These are phyloP conservation scores for Lutraria lutraria DNA, from an alignment of 2,888 invertebrate species.

Conservation along the genomic window DNA sequence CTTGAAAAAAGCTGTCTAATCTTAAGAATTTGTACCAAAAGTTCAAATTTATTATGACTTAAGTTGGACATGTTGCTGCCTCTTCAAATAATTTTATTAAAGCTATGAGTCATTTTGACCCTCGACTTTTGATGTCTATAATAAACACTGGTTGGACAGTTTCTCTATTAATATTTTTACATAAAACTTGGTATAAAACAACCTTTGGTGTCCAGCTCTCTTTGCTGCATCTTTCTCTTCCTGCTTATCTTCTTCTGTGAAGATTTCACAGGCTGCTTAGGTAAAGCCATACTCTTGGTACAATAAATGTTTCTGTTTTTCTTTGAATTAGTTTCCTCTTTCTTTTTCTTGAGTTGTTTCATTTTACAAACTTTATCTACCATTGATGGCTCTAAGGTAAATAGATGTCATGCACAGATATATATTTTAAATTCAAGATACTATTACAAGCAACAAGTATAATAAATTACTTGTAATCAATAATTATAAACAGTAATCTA, in stretches of 20 bases:
- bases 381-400: slow-evolving; percentile 31
- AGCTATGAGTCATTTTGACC: no score
- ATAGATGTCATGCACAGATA: neutral
- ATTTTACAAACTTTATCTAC: slow-evolving; percentile 41
- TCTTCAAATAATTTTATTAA: no score
- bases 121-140: no score
- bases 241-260: slow-evolving; percentile 43
- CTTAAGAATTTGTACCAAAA: no score
- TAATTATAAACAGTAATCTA: no score
- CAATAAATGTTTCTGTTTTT: slow-evolving; percentile 12
- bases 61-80: no score
- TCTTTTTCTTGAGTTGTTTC: slow-evolving; percentile 35
- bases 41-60: no score
- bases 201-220: slow-evolving; percentile 64
- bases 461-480: no score
- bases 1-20: no score
- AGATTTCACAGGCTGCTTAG: slow-evolving; percentile 20
- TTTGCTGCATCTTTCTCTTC: slow-evolving; percentile 62
- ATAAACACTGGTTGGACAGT: no score
- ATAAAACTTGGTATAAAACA: neutral
- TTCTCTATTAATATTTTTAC: neutral
- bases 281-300: neutral
- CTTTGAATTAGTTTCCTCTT: slow-evolving; percentile 3
- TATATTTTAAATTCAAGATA: no score
- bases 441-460: no score